Conservation (phyloP, 2,113 vertebrate species). For the Mustelus asterias region DNA sequence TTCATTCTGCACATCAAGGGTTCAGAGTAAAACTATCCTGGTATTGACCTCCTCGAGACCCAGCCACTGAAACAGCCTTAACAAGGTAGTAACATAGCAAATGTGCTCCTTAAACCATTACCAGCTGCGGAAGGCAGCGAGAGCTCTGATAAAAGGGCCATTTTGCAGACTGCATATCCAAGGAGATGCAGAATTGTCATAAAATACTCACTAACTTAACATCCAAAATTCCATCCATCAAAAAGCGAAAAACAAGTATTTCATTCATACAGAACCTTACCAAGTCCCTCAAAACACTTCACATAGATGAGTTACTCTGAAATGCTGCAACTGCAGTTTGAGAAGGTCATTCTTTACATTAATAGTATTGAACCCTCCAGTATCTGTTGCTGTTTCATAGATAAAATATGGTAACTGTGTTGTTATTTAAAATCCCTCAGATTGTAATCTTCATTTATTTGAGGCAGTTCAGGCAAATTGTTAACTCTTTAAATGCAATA, state of each 20-base stretch:
- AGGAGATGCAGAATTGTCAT: constrained; percentile 6
- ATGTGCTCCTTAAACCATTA: constrained; percentile 52
- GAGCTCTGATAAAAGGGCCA: constrained; percentile 41
- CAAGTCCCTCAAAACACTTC: neutral
- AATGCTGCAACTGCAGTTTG: neutral
- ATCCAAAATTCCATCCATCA: neutral
- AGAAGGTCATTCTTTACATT: neutral
- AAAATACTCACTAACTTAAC: neutral
- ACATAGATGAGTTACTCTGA: neutral
- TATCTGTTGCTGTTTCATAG: neutral
- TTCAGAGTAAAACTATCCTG: constrained; percentile 61
- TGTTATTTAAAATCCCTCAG: neutral
- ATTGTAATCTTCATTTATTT: constrained; percentile 12
- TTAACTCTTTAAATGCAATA: neutral
- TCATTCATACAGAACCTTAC: neutral
- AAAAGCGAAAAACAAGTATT: neutral
- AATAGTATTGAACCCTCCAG: neutral
- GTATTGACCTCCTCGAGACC: constrained; percentile 65
- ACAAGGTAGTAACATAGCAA: constrained; percentile 62
- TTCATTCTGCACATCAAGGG: constrained; percentile 58
- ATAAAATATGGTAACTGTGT: neutral
- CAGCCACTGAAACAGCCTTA: constrained; percentile 62
- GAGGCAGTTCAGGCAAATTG: neutral
- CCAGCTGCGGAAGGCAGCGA: constrained; percentile 53
- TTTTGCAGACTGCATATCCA: constrained; percentile 13